Evolutionary conservation across 2,797 vertebrate genomes (phyloP), one percentile per base, ranked within the genome.

Genomic region (Melanotaenia pygmaea): DNA sequence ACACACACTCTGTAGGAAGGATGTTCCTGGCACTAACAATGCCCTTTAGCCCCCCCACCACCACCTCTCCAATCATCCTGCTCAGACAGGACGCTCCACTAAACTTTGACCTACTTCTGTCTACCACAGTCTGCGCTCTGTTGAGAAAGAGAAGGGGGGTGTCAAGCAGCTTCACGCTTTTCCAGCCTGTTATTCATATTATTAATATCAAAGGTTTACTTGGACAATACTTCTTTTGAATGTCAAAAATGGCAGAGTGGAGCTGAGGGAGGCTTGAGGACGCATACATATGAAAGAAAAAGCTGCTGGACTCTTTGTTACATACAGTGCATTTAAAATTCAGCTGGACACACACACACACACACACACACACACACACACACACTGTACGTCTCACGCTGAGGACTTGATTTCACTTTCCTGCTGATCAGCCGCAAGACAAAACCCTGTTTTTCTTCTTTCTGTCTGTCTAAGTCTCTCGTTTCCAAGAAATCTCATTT

Each of bases 51-150:
- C 57, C 64, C 79, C 67, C 57, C 69, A 40, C 43, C 5, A 5
- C 67, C 65, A 74, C 59, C 70, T 71, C 77, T 59, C 61, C 64
- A 80, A 60, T 80, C 84, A 70, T 84, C 61, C 83, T 80, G 75
- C 82, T 86, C 85, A 91, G 90, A 92, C 89, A 67, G 86, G 85
- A 94, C 82, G 88, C 91, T 91, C 83, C 80, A 87, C 72, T 93
- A 89, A 93, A 92, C 89, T 92, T 91, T 88, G 91, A 92, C 93
- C 92, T 84, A 92, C 85, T 94, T 94, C 69, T 81, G 81, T 77
- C 75, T 68, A 57, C 59, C 45, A 76, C 53, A 71, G 83, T 84
- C 81, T 85, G 68, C 59, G 59, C 70, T 14, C 11, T 26, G 6
- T 61, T 54, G 60, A 34, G 24, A 16, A 59, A 16, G 22, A 26